A percentile compares a stretch with the other conserved stretches of the same genome.
Evolutionary conservation across 2,113 vertebrate species (phyloP).

Genomic region (Anser cygnoides): DNA sequence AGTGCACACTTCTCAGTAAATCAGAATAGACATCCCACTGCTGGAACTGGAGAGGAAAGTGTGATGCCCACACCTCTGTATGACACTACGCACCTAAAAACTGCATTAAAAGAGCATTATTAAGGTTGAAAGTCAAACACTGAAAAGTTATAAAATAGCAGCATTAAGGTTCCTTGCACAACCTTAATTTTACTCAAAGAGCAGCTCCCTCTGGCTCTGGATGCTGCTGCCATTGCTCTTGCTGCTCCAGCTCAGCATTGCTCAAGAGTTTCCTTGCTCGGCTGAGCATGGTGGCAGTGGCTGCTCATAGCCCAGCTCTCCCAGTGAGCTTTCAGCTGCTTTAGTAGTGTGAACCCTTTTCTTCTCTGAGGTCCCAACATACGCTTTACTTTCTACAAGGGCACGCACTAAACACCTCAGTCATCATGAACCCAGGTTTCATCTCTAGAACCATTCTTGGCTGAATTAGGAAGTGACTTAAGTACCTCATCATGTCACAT

Average conservation of each 20-base stretch:
- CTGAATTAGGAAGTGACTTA: background rate
- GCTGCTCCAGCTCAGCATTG: background rate
- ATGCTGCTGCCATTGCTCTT: background rate
- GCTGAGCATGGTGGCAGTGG: background rate
- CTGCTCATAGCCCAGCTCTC: background rate
- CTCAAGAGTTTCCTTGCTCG: background rate
- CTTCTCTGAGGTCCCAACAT: background rate
- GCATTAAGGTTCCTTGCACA: background rate
- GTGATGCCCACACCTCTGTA: background rate
- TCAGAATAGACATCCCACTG: background rate
- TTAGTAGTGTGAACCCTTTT: background rate
- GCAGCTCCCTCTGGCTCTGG: background rate
- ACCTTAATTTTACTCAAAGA: background rate
- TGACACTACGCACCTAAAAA: background rate
- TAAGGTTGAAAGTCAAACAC: conserved; percentile 22
- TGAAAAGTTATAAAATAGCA: background rate
- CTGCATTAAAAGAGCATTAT: background rate
- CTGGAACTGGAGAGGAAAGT: background rate
- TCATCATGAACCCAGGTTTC: background rate
- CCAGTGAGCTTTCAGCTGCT: background rate
- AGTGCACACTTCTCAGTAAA: background rate
- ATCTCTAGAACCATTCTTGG: background rate
- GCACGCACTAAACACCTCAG: background rate
- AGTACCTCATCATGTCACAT: background rate
- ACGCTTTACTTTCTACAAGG: background rate